A percentile compares a stretch with the other conserved stretches of the same genome.
These are phyloP conservation scores for Podarcis muralis DNA, from an alignment of 2,113 vertebrate genomes.

Conservation along the genomic window DNA sequence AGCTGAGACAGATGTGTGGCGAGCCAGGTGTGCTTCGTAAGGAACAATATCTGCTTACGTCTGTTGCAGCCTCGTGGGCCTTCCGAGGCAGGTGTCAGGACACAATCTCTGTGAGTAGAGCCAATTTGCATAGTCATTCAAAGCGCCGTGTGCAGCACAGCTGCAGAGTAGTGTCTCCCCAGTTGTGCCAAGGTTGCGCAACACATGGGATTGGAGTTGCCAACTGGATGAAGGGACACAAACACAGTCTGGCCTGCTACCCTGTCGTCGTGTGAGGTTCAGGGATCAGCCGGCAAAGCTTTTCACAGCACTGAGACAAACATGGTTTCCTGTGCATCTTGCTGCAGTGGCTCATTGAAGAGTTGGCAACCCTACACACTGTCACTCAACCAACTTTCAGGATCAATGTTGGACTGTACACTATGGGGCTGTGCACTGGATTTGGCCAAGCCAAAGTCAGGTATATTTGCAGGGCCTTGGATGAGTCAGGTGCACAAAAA, in stretches of 20 bases:
- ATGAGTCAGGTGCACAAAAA: too few species aligned
- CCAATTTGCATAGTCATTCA: neutral
- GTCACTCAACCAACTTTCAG: neutral
- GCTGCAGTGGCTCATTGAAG: neutral
- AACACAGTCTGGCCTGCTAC: neutral
- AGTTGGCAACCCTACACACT: neutral
- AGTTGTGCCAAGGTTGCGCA: neutral
- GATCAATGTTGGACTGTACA: neutral
- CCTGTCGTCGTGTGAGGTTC: too few species aligned
- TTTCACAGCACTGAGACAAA: neutral
- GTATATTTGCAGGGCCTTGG: too few species aligned
- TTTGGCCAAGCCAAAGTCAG: too few species aligned
- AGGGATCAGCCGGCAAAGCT: neutral
- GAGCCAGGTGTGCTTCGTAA: conserved; percentile 3
- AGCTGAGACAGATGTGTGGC: conserved; percentile 26
- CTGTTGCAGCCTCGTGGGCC: neutral
- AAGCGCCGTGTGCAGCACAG: neutral
- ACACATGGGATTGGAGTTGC: neutral
- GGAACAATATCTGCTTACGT: neutral
- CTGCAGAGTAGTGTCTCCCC: neutral
- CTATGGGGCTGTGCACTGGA: too few species aligned
- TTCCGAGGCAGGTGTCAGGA: neutral
- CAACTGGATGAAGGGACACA: neutral
- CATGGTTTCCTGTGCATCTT: neutral
- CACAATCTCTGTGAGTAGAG: neutral